Evolutionary conservation across 2,113 vertebrate species (phyloP).

Genomic region (Aspiorhynchus laticeps): DNA sequence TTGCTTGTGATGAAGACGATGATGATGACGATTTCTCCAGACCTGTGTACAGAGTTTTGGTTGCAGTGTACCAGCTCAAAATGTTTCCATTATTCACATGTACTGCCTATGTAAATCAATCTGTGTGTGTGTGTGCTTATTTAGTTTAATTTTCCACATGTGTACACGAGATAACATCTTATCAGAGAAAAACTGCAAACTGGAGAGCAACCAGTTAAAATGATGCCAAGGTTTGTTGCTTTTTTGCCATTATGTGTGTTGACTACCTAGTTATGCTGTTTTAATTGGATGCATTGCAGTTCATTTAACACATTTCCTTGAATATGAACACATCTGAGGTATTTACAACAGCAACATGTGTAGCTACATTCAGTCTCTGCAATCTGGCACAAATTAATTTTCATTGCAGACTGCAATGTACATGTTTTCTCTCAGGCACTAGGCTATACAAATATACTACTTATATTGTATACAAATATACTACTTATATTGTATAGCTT

Average conservation of each 20-base stretch:
- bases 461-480: neutral
- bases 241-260: neutral
- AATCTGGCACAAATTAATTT: constrained; percentile 1
- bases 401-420: neutral
- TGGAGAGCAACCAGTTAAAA: constrained; percentile 4
- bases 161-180: neutral
- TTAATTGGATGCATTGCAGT: neutral
- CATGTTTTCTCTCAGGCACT: neutral
- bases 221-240: neutral
- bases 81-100: constrained; percentile 26
- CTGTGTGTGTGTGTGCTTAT: constrained; percentile 19
- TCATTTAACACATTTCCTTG: neutral
- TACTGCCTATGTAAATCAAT: constrained; percentile 31
- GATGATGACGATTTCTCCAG: constrained; percentile 46
- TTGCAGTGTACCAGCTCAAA: constrained; percentile 4
- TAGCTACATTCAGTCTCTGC: neutral
- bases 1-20: constrained; percentile 35
- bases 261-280: neutral
- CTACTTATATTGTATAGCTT: neutral
- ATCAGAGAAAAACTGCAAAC: neutral
- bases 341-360: constrained; percentile 7
- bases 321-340: neutral
- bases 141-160: constrained; percentile 4
- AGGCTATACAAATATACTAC: neutral
- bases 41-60: constrained; percentile 9